Conservation (phyloP, 1,140 invertebrate species). For the Planococcus citri region DNA sequence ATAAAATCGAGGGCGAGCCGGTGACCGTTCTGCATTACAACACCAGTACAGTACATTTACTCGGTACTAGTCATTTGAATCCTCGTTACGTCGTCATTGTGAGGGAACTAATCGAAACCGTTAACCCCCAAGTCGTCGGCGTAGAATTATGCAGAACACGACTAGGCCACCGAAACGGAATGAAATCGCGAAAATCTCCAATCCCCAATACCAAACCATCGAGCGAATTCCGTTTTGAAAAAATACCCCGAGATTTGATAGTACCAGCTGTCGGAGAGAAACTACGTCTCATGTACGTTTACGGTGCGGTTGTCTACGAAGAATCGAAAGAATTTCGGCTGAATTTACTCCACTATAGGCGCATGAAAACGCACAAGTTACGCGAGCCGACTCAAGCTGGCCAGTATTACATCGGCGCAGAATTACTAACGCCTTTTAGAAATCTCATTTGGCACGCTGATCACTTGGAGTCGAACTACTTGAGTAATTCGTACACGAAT, state of each 20-base stretch:
- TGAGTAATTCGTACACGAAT: not conserved
- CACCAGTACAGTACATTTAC: not conserved
- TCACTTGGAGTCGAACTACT: not conserved
- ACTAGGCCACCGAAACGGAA: not conserved
- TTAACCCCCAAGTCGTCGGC: not conserved
- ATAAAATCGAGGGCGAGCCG: not conserved
- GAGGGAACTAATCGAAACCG: not conserved
- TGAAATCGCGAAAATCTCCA: no score
- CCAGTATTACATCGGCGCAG: not conserved
- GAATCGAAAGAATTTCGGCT: not conserved
- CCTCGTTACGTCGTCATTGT: not conserved
- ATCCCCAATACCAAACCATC: no score
- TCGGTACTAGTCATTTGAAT: not conserved
- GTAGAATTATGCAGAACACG: not conserved
- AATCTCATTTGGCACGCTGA: not conserved
- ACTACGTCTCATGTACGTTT: not conserved
- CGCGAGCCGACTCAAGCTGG: not conserved
- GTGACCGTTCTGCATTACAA: not conserved
- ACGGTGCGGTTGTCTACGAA: not conserved
- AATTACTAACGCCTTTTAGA: not conserved
- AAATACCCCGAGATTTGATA: not conserved
- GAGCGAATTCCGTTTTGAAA: not conserved
- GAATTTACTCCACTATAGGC: not conserved
- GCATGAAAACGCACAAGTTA: not conserved
- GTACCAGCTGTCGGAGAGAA: not conserved